phyloP scores from a whole-genome alignment of 2,113 vertebrate species.

The Chrysochloris asiatica region DNA sequence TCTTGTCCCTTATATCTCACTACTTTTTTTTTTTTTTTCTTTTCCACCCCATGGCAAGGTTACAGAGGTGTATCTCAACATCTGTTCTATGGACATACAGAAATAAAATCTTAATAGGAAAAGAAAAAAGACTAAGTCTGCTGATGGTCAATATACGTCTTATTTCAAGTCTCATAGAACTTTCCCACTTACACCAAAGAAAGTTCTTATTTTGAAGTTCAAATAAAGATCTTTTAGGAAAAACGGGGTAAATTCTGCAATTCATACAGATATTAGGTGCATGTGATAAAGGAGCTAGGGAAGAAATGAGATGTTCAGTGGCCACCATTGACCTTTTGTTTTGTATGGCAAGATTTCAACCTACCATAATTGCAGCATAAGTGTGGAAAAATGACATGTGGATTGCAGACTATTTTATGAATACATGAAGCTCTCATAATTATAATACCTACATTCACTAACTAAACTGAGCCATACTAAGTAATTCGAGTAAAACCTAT shows the following conservation, averaged over 20 bases:
- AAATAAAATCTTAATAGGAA: background rate
- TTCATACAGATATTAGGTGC: background rate
- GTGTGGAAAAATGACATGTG: background rate
- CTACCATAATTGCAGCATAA: no score
- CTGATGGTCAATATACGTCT: no score
- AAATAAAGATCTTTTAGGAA: no score
- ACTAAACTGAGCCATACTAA: background rate
- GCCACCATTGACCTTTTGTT: background rate
- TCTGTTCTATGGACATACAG: background rate
- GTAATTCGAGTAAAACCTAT: background rate
- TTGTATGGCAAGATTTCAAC: background rate
- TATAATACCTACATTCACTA: background rate
- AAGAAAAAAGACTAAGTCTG: no score
- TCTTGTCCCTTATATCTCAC: background rate
- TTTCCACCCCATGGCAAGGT: no score
- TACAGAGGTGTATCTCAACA: background rate
- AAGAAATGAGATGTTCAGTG: background rate
- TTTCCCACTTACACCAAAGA: background rate
- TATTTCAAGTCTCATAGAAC: background rate
- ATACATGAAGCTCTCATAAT: background rate
- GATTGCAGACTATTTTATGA: background rate
- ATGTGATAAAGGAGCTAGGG: background rate
- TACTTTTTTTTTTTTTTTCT: background rate
- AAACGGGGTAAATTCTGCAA: background rate
- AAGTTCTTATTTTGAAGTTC: background rate